Evolutionary conservation across 2,797 vertebrate species (phyloP), one percentile per base, ranked within the genome.

Genomic region (Limnodromus scolopaceus): DNA sequence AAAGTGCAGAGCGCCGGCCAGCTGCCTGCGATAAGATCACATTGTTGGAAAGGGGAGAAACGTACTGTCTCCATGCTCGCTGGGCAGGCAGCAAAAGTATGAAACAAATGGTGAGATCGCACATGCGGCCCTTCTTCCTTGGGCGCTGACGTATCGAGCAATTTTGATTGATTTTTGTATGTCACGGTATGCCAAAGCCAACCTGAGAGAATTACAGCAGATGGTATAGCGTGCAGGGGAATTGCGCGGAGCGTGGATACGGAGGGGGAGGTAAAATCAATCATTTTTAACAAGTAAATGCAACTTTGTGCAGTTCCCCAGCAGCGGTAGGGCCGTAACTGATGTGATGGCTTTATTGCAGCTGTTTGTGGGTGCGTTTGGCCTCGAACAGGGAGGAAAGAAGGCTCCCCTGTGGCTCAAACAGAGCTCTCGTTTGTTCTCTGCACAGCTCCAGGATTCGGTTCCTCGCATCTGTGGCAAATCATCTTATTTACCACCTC

Each of bases 401-500:
- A 92, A 92, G 92, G 61, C 84, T 94, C 89, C 8, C 66, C 93
- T 92, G 91, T 94, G 81, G 84, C 86, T 87, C 1, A 0, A 87
- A 93, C 92, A 92, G 93, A 84, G 92, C 91, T 89, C 60, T 89
- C 46, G 4, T 93, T 95, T 96, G 94, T 96, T 93, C 75, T 93
- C 88, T 55, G 61, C 9, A 8, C 60, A 84, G 92, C 65, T 96
- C 90, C 2, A 27, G 74, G 94, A 96, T 95, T 93, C 0, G 1
- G 27, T 91, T 95, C 93, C 88, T 92, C 7, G 0, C 93, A 96
- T 96, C 94, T 94, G 94, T 96, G 95, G 94, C 79, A 92, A 95
- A 95, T 90, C 87, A 82, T 96, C 70, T 95, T 93, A 95, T 96
- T 97, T 95, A 95, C 88, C 92, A 92, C 90, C 94, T 93, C 92